These are phyloP conservation scores for Sanderia malayensis DNA, from an alignment of 30 jellyfish, hydroid and myxozoan genomes.

Conservation along the genomic window DNA sequence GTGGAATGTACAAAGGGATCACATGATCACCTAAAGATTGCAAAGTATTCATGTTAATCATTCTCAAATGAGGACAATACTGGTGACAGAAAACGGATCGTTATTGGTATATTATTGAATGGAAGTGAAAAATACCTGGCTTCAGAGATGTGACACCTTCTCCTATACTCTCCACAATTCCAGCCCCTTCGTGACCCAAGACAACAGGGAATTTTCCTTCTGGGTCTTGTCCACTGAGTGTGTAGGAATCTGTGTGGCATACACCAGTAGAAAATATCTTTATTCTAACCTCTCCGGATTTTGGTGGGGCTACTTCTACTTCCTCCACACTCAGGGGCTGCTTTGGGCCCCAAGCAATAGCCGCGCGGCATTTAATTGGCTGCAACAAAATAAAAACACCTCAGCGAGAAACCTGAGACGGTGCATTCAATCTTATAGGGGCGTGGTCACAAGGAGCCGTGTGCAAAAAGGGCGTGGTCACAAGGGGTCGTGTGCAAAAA, in stretches of 20 bases:
- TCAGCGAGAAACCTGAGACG: too few relatives aligned
- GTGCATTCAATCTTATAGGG: too few relatives aligned
- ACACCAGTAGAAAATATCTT: conserved; percentile 90
- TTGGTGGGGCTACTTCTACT: conserved; percentile 89
- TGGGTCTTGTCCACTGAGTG: conserved; percentile 93
- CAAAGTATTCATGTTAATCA: too few relatives aligned
- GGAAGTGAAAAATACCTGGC: too few relatives aligned
- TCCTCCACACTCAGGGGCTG: conserved; percentile 86
- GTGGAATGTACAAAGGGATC: conserved; percentile 94
- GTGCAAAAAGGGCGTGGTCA: too few relatives aligned
- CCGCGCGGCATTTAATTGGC: conserved; percentile 89
- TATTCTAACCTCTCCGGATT: conserved; percentile 88
- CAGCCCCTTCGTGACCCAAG: conserved; percentile 99
- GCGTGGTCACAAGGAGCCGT: too few relatives aligned
- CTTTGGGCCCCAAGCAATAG: conserved; percentile 98
- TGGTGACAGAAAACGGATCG: too few relatives aligned
- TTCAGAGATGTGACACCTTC: conserved; percentile 93
- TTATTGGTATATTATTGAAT: too few relatives aligned
- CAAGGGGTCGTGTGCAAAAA: too few relatives aligned
- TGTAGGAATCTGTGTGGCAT: conserved; percentile 96
- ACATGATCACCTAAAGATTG: conserved; percentile 96
- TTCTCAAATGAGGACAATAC: too few relatives aligned
- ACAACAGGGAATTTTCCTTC: conserved; percentile 95
- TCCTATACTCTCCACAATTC: conserved; percentile 91
- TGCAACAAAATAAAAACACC: too few relatives aligned